Evolutionary conservation across 2,888 invertebrate species (phyloP), one percentile per base, ranked within the genome.

Genomic region (Crematogaster levior): DNA sequence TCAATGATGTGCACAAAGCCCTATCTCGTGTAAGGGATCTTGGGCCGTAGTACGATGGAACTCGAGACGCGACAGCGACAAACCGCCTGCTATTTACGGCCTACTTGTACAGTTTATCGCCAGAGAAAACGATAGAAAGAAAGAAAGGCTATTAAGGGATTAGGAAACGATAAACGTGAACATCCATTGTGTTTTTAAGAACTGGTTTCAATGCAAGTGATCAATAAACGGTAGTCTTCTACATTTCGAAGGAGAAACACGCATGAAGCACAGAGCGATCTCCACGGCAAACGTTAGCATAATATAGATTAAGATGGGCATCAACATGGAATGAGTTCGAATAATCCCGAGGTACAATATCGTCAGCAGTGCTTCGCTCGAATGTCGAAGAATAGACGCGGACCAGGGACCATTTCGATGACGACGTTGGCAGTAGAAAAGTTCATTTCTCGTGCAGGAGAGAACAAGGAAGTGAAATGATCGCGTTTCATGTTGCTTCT

Each of bases 381-480:
- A 80, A 65, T 73, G 73, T 12, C 72, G 72, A 65, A 51, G 73
- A 60, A 63, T 51, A 84, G 73, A 73, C 73, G 73, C 40, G 73
- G 77, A 70, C 75, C 82, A 10, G 43, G 82, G 81, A 63, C 82
- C 83, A 82, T 82, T 86, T 40, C 68, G 68, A 80, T 81, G 86
- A 63, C 80, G 75, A 68, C 66, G 80, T 77, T 58, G 72, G 56
- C 58, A 68, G 40, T 48, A 37, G 48, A 34, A 24, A 51, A 77
- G 68, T 40, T 53, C 30, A 34, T 21, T 73, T 83, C 27, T 48
- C 68, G 73, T 60, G 77, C 37, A 15, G 63, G 12, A 53, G 85
- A 82, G 91, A 89, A 91, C 89, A 91, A 91, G 91, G 85, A 87
- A 85, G 85, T 85, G 88, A 88, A 91, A 92, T 90, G 90, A 92